Evolutionary conservation across 2,888 invertebrate species (phyloP).

Genomic region (Drosophila pegasa): DNA sequence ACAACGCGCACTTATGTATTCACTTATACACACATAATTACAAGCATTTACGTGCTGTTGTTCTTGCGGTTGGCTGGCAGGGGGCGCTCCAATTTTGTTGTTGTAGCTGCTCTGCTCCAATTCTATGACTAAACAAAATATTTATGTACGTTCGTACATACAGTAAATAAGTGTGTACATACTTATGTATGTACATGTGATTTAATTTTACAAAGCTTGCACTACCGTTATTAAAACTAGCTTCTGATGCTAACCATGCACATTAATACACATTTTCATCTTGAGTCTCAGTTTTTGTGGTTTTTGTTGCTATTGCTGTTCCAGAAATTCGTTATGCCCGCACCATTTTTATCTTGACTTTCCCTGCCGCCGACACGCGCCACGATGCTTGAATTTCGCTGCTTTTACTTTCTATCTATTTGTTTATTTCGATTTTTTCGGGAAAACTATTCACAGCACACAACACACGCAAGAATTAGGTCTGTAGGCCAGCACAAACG

Average conservation of each 20-base stretch:
- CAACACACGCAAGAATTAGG: conserved; percentile 76
- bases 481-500: conserved; percentile 80
- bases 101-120: conserved; percentile 64
- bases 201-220: conserved; percentile 47
- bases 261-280: conserved; percentile 35
- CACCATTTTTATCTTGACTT: conserved; percentile 40
- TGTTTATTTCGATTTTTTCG: conserved; percentile 72
- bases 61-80: conserved; percentile 39
- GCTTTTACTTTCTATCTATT: conserved; percentile 53
- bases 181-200: conserved; percentile 24
- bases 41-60: conserved; percentile 27
- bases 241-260: conserved; percentile 25
- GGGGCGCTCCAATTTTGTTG: conserved; percentile 61
- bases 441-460: conserved; percentile 72
- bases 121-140: conserved; percentile 70
- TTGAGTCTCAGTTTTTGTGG: conserved; percentile 30
- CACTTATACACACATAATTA: conserved; percentile 31
- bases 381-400: conserved; percentile 31
- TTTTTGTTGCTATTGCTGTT: conserved; percentile 33
- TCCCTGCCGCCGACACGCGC: conserved; percentile 23
- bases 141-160: conserved; percentile 7
- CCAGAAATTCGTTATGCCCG: conserved; percentile 36
- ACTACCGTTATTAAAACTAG: conserved; percentile 34
- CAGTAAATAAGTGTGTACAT: conserved; percentile 21
- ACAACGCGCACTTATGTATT: conserved; percentile 42